These are phyloP conservation scores for Pollenia labialis DNA, from an alignment of 2,888 invertebrate genomes.

Conservation along the genomic window DNA sequence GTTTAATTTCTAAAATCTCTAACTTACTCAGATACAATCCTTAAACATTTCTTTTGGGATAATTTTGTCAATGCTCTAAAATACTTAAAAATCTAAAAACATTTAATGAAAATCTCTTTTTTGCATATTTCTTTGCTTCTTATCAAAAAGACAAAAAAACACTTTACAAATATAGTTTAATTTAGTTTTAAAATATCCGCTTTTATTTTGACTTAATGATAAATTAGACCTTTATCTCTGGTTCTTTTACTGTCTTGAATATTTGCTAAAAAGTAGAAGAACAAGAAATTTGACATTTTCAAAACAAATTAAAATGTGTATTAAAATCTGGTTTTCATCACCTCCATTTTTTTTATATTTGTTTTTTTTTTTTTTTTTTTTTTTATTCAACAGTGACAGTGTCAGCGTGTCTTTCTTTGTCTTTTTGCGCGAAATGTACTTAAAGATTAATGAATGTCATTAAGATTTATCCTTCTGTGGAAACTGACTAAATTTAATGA, in stretches of 20 bases:
- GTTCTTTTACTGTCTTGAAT: slow-evolving; percentile 1
- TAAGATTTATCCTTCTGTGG: slow-evolving; percentile 59
- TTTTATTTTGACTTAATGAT: slow-evolving; percentile 14
- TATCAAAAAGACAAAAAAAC: neutral
- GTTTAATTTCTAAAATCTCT: no score
- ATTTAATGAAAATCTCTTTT: neutral
- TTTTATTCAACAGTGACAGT: neutral
- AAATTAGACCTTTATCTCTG: neutral
- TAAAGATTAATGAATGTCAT: slow-evolving; percentile 64
- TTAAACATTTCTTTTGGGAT: no score
- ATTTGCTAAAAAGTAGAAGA: slow-evolving; percentile 14
- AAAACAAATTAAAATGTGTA: slow-evolving; percentile 55
- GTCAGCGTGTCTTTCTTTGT: neutral
- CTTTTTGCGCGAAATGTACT: slow-evolving; percentile 34
- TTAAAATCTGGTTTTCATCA: slow-evolving; percentile 55
- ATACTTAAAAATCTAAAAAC: neutral
- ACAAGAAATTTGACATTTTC: slow-evolving; percentile 20
- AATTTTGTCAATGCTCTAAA: no score
- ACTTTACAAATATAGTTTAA: neutral
- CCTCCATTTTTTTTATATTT: neutral
- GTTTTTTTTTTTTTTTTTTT: neutral
- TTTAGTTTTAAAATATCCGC: neutral
- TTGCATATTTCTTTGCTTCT: neutral
- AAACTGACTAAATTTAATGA: slow-evolving; percentile 55
- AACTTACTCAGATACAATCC: no score